Base-by-base conservation (phyloP, 2,888 invertebrate genomes). In the Acanthosepion lycidas region DNA sequence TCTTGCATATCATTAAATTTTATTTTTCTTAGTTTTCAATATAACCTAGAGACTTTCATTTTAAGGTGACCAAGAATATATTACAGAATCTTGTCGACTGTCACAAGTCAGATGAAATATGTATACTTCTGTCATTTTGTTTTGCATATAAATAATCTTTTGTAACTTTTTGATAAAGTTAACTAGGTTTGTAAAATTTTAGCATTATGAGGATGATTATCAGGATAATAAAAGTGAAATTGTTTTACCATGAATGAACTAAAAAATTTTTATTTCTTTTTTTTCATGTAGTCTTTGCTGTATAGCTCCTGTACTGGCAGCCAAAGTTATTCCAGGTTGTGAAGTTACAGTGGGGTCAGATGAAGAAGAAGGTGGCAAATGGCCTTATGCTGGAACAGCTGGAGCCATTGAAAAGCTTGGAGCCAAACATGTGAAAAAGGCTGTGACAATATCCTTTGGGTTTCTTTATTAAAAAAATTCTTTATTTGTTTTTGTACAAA, bases 291-390 rank as follows among this genome's bases (percentile, higher is more conserved):
- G 97, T 18, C 95, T 98, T 94, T 98, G 98, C 95, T 98, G 98
- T 96, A 98, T 98, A 95, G 97, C 98, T 6, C 98, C 98, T 23
- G 97, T 98, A 15, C 95, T 98, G 91, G 97, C 97, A 28, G 98
- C 98, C 8, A 98, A 97, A 96, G 97, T 98, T 4, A 95, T 97
- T 23, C 96, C 95, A 28, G 97, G 97, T 53, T 96, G 96, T 96
- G 96, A 97, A 95, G 96, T 97, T 92, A 97, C 97, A 20, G 96
- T 97, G 18, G 97, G 97, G 0, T 96, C 96, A 26, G 96, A 97
- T 92, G 95, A 96, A 94, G 97, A 97, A 94, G 97, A 97, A 59
- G 96, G 96, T 53, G 97, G 96, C 12, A 95, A 95, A 78, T 97
- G 97, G 97, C 98, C 98, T 9, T 97, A 98, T 96, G 97, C 97